Evolutionary conservation across 2,888 invertebrate genomes (phyloP).

Genomic region (Hemithea aestivaria): DNA sequence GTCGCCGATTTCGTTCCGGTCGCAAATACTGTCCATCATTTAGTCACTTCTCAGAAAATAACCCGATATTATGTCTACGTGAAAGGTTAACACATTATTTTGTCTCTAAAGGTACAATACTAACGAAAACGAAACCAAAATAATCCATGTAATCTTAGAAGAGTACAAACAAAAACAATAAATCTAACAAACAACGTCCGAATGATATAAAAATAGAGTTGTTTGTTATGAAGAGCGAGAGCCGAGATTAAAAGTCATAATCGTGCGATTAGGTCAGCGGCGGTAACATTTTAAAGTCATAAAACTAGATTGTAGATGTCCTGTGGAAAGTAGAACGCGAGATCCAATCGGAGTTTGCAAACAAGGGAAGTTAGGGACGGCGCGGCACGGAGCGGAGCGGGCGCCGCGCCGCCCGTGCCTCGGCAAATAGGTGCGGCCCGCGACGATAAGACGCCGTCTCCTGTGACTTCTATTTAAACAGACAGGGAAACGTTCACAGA

Average conservation of each 20-base stretch:
- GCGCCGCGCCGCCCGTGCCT: constrained; percentile 41
- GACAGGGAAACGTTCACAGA: constrained; percentile 69
- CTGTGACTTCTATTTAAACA: constrained; percentile 74
- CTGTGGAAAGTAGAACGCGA: constrained; percentile 71
- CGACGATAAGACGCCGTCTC: constrained; percentile 71
- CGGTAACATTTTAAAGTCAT: constrained; percentile 70
- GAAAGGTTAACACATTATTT: constrained; percentile 5
- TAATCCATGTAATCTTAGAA: constrained; percentile 20
- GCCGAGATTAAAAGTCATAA: constrained; percentile 47
- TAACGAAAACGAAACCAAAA: constrained; percentile 16
- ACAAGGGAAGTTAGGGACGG: constrained; percentile 72
- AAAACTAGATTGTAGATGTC: constrained; percentile 74
- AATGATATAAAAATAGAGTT: constrained; percentile 27
- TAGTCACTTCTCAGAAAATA: constrained; percentile 39
- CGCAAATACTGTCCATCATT: constrained; percentile 36
- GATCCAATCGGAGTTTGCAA: constrained; percentile 78
- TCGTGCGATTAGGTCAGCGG: constrained; percentile 49
- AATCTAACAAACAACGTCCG: constrained; percentile 22
- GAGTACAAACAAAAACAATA: constrained; percentile 26
- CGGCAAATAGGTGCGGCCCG: constrained; percentile 63
- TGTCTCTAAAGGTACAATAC: constrained; percentile 3
- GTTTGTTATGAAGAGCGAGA: constrained; percentile 34
- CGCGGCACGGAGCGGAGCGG: constrained; percentile 23
- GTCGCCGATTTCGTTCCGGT: constrained; percentile 50
- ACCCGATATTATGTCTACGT: constrained; percentile 7